These are phyloP conservation scores for Lynx canadensis DNA, from an alignment of 2,113 vertebrate genomes.

Conservation along the genomic window DNA sequence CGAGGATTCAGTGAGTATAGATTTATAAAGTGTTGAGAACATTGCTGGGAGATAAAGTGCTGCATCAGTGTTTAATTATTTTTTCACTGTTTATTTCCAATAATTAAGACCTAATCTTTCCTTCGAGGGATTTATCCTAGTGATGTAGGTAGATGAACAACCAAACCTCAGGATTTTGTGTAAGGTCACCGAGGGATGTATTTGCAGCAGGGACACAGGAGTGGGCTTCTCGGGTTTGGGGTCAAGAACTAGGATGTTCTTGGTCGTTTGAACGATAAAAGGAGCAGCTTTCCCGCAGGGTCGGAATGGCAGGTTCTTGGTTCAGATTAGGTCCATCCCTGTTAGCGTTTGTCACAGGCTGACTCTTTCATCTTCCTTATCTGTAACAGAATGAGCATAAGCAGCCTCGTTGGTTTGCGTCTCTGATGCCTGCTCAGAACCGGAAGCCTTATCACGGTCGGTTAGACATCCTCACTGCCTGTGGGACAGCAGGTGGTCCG, in stretches of 20 bases:
- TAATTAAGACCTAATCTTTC: not conserved
- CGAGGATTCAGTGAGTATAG: not conserved
- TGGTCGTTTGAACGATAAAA: not conserved
- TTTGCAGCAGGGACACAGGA: not conserved
- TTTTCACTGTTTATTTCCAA: not conserved
- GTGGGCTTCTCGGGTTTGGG: not conserved
- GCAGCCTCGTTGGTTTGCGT: not conserved
- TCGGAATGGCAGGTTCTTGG: not conserved
- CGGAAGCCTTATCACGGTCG: not conserved
- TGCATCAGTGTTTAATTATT: not conserved
- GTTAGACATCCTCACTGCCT: not conserved
- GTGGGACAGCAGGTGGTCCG: not conserved
- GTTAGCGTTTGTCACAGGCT: constrained; percentile 51
- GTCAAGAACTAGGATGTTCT: not conserved
- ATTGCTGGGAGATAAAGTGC: not conserved
- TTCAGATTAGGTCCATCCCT: not conserved
- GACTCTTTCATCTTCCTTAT: not conserved
- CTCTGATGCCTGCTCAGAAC: not conserved
- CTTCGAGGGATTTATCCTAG: not conserved
- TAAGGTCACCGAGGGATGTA: not conserved
- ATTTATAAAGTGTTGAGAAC: not conserved
- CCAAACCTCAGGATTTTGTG: not conserved
- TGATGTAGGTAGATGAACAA: not conserved
- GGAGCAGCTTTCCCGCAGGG: not conserved
- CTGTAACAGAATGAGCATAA: not conserved